Evolutionary conservation across 2,113 vertebrate genomes (phyloP).

Genomic region (Oryzias woworae): DNA sequence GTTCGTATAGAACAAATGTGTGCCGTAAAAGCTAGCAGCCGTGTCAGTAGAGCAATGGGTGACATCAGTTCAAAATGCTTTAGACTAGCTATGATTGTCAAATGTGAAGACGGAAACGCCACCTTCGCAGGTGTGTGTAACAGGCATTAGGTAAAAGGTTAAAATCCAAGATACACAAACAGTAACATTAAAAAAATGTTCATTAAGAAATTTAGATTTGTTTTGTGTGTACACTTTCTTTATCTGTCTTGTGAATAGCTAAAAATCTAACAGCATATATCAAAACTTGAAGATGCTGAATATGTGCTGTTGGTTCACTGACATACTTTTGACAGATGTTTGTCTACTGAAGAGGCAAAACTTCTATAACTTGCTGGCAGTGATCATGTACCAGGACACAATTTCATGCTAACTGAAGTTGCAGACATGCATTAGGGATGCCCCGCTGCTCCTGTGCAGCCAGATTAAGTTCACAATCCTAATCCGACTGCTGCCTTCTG

Average conservation of each 20-base stretch:
- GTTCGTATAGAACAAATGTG: conserved; percentile 3
- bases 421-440: conserved; percentile 9
- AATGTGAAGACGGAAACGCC: conserved; percentile 21
- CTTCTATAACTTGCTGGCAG: conserved; percentile 63
- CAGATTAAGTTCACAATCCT: conserved; percentile 7
- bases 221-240: conserved; percentile 30
- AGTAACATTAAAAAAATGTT: conserved; percentile 19
- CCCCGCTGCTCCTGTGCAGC: conserved; percentile 15
- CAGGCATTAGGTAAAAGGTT: conserved; percentile 3
- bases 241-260: conserved; percentile 3
- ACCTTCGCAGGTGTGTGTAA: conserved; percentile 5
- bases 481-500: conserved; percentile 5
- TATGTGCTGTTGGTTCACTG: conserved; percentile 38
- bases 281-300: conserved; percentile 8
- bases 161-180: conserved; percentile 11
- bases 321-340: no score
- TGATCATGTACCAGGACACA: conserved; percentile 53
- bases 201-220: conserved; percentile 27
- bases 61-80: conserved; percentile 58
- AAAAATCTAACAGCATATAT: neutral
- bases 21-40: conserved; percentile 42
- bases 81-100: conserved; percentile 57
- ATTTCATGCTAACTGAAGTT: conserved; percentile 33
- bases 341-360: neutral
- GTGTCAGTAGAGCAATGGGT: conserved; percentile 50